phyloP scores from a whole-genome alignment of 1,140 invertebrate species.

The Agraylea sexmaculata region DNA sequence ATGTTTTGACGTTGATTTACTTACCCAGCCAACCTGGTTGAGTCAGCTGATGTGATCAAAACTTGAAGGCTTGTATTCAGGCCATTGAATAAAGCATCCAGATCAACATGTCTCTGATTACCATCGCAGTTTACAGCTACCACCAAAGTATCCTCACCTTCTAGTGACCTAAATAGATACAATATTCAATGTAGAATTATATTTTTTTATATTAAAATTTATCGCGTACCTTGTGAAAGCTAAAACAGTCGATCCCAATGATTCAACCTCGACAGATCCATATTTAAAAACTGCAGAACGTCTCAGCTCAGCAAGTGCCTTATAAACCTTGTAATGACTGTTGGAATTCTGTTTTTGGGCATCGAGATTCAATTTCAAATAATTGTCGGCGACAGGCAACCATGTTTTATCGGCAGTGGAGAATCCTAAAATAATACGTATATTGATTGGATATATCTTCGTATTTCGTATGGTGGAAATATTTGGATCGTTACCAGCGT shows the following conservation, averaged over 20 bases:
- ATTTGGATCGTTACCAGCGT: slow-evolving; percentile 51
- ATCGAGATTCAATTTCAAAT: slow-evolving; percentile 39
- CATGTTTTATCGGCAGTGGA: slow-evolving; percentile 40
- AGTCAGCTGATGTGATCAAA: background rate
- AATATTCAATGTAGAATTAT: background rate
- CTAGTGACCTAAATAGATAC: background rate
- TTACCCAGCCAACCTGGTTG: slow-evolving; percentile 4
- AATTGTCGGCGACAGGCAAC: slow-evolving; percentile 49
- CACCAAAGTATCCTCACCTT: background rate
- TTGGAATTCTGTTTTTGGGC: slow-evolving; percentile 25
- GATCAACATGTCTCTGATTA: background rate
- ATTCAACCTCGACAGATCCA: background rate
- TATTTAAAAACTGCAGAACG: background rate
- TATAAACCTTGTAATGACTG: slow-evolving; percentile 10
- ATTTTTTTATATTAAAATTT: slow-evolving; percentile 1
- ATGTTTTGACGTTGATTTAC: no score
- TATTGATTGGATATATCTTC: slow-evolving; percentile 3
- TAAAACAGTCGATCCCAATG: background rate
- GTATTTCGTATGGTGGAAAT: slow-evolving; percentile 32
- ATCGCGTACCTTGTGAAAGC: background rate
- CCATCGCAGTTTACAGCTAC: slow-evolving; percentile 1
- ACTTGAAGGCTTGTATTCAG: background rate
- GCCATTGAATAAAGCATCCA: background rate
- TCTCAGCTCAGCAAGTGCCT: background rate
- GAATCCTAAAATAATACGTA: slow-evolving; percentile 33